These are phyloP conservation scores for Asbolus verrucosus DNA, from an alignment of 1,140 invertebrate species.

Conservation along the genomic window DNA sequence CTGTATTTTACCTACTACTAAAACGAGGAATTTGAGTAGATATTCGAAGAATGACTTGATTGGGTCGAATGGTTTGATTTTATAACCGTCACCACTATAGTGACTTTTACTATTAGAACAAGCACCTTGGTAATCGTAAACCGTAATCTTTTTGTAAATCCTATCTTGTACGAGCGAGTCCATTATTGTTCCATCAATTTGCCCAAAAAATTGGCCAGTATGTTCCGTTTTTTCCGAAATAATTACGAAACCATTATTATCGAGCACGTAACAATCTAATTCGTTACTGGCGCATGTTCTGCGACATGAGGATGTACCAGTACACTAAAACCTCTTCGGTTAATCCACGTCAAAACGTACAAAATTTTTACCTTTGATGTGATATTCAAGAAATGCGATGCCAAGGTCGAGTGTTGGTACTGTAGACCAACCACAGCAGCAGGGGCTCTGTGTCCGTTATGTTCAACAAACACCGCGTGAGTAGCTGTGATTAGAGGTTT, in stretches of 20 bases:
- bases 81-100: constrained; percentile 72
- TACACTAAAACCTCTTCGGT: constrained; percentile 73
- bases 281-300: constrained; percentile 88
- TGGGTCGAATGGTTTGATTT: constrained; percentile 57
- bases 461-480: constrained; percentile 90
- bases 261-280: constrained; percentile 91
- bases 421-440: constrained; percentile 92
- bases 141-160: constrained; percentile 87
- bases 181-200: constrained; percentile 95
- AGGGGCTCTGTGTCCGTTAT: constrained; percentile 84
- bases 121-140: constrained; percentile 86
- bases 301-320: constrained; percentile 76
- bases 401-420: constrained; percentile 83
- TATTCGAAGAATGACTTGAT: constrained; percentile 55
- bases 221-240: constrained; percentile 87
- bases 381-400: constrained; percentile 87
- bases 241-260: constrained; percentile 95
- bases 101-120: constrained; percentile 78
- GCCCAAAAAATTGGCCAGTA: constrained; percentile 91
- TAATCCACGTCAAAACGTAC: background rate
- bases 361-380: constrained; percentile 81
- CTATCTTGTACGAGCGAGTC: constrained; percentile 90
- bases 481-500: constrained; percentile 87
- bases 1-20: constrained; percentile 55
- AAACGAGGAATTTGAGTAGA: constrained; percentile 52